A percentile compares a stretch with the other conserved stretches of the same genome.
These are phyloP conservation scores for Thymelicus sylvestris DNA, from an alignment of 2,888 invertebrate genomes.

Conservation along the genomic window DNA sequence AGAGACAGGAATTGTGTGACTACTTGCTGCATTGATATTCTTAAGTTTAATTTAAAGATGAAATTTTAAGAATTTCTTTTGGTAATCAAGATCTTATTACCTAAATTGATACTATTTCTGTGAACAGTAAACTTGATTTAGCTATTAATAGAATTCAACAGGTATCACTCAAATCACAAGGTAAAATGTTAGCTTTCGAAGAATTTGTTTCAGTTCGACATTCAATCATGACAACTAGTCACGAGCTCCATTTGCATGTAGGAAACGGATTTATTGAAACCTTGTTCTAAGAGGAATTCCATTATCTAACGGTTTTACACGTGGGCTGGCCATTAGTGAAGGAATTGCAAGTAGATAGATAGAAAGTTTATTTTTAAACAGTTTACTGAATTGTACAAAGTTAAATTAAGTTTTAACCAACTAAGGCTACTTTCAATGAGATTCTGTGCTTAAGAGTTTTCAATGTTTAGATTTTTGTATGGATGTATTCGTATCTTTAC, in stretches of 20 bases:
- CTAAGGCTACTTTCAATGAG: no score
- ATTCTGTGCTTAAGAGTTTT: no score
- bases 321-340: conserved; percentile 30
- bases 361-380: conserved; percentile 20
- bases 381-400: conserved; percentile 2
- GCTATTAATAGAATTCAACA: conserved; percentile 34
- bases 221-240: conserved; percentile 37
- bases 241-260: conserved; percentile 36
- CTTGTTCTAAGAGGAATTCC: conserved; percentile 32
- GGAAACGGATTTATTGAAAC: conserved; percentile 37
- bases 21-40: no score
- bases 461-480: no score
- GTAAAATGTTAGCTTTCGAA: conserved; percentile 35
- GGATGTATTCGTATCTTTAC: no score
- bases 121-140: not conserved
- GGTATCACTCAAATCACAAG: conserved; percentile 24
- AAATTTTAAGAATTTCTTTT: no score
- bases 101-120: conserved; percentile 1
- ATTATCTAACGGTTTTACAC: conserved; percentile 35
- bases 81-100: no score
- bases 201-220: conserved; percentile 34
- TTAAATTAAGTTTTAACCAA: not conserved
- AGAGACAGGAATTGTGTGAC: no score
- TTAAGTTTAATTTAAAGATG: no score
- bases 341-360: conserved; percentile 27